These are phyloP conservation scores for Crocallis elinguaria DNA, from an alignment of 2,888 invertebrate genomes.

Conservation along the genomic window DNA sequence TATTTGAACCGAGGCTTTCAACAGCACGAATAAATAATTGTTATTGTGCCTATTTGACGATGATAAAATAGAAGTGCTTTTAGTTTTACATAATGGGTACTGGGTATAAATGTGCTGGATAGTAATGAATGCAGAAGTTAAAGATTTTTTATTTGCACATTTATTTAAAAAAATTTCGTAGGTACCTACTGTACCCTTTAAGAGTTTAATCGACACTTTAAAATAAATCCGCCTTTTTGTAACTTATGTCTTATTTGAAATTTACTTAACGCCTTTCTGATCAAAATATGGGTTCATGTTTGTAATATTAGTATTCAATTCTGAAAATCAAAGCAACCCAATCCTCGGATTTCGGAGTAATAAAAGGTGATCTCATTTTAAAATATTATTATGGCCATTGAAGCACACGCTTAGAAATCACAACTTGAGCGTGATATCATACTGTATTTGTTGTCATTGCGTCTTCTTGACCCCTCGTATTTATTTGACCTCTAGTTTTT, in stretches of 20 bases:
- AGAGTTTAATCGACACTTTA: background rate
- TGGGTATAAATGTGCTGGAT: background rate
- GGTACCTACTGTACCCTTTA: too few species aligned
- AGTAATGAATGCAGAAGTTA: too few species aligned
- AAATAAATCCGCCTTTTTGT: too few species aligned
- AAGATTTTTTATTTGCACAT: background rate
- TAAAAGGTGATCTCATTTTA: slow-evolving; percentile 36
- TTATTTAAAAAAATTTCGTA: background rate
- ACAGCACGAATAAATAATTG: slow-evolving; percentile 6
- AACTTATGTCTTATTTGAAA: too few species aligned
- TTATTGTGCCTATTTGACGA: background rate
- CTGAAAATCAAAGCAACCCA: slow-evolving; percentile 26
- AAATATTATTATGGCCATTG: slow-evolving; percentile 25
- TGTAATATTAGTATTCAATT: slow-evolving; percentile 10
- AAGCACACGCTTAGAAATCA: slow-evolving; percentile 9
- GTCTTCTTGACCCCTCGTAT: background rate
- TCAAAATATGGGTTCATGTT: slow-evolving; percentile 10
- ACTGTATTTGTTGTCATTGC: background rate
- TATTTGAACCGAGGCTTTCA: slow-evolving; percentile 3
- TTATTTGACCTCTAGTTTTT: background rate
- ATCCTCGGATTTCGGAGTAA: slow-evolving; percentile 24
- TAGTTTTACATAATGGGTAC: background rate
- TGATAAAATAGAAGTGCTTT: background rate
- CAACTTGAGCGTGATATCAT: background rate
- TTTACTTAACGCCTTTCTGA: slow-evolving; percentile 4